Percentiles rank a stretch among this genome's conserved stretches.
These are phyloP conservation scores for Apogon talboti DNA, from an alignment of 2,797 vertebrate genomes.

Conservation along the genomic window DNA sequence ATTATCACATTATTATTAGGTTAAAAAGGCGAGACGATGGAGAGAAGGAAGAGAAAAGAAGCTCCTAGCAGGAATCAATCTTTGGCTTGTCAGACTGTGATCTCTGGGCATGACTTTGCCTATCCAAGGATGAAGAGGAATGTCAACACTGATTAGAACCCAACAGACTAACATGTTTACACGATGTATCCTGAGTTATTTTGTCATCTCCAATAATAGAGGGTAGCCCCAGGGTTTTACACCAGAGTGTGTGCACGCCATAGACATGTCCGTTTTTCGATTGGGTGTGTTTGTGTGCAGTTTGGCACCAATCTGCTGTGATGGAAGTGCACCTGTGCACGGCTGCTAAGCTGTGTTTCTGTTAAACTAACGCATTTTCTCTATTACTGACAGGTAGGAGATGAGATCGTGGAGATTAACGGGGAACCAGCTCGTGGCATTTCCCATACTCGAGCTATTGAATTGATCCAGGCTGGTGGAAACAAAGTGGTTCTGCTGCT, in stretches of 20 bases:
- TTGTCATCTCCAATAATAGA: constrained; percentile 67
- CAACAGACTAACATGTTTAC: constrained; percentile 59
- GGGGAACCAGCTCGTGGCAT: constrained; percentile 96
- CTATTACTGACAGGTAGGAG: constrained; percentile 88
- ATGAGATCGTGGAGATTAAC: constrained; percentile 99
- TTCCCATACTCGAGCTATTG: constrained; percentile 96
- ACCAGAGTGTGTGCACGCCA: neutral
- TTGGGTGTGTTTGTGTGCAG: constrained; percentile 13
- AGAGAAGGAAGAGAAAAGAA: constrained; percentile 16
- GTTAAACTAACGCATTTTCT: constrained; percentile 38
- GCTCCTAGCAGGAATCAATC: constrained; percentile 46
- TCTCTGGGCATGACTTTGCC: constrained; percentile 62
- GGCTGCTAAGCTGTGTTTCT: constrained; percentile 2
- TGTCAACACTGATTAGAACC: constrained; percentile 63
- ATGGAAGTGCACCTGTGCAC: neutral
- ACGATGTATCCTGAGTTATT: constrained; percentile 53
- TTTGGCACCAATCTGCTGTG: neutral
- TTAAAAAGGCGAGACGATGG: no score
- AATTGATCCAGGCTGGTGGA: constrained; percentile 97
- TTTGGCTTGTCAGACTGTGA: constrained; percentile 46
- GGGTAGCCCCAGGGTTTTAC: constrained; percentile 37
- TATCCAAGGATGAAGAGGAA: constrained; percentile 45
- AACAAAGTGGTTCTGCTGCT: constrained; percentile 94
- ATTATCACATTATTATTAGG: constrained; percentile 42
- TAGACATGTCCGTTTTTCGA: constrained; percentile 33